A percentile compares a stretch with the other conserved stretches of the same genome.
phyloP scores from a whole-genome alignment of 2,113 vertebrate genomes.

The Alces alces region DNA sequence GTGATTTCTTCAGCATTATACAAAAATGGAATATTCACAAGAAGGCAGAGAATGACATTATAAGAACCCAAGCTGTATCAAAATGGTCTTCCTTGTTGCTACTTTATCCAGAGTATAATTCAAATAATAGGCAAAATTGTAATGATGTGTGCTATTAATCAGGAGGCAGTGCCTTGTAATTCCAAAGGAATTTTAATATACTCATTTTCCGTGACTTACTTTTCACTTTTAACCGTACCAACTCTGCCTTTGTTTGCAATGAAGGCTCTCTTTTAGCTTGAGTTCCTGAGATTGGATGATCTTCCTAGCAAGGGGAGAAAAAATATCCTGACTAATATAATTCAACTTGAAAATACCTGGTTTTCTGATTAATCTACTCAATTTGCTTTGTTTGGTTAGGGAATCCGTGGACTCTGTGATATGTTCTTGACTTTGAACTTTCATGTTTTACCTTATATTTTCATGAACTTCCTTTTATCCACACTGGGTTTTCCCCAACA shows the following conservation, averaged over 20 bases:
- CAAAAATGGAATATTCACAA: conserved; percentile 60
- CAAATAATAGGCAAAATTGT: neutral
- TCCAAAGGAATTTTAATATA: conserved; percentile 48
- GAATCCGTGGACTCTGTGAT: neutral
- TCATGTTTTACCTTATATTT: neutral
- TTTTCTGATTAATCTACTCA: conserved; percentile 18
- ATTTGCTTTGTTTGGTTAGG: neutral
- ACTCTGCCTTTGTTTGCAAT: neutral
- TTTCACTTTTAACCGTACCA: neutral
- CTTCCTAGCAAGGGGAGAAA: neutral
- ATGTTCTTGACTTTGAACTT: conserved; percentile 27
- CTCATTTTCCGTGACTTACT: conserved; percentile 31
- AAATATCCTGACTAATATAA: neutral
- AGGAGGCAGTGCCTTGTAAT: neutral
- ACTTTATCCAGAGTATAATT: neutral
- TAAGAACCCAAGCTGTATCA: conserved; percentile 45
- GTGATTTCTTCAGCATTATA: conserved; percentile 69
- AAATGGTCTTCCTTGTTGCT: neutral
- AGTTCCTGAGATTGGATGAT: neutral
- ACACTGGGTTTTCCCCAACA: conserved; percentile 6
- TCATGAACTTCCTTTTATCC: neutral
- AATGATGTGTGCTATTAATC: neutral
- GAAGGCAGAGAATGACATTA: conserved; percentile 65
- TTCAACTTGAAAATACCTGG: neutral
- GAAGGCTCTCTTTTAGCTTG: conserved; percentile 28